Conservation (phyloP, 2,888 invertebrate species). For the Rotaria sp. region DNA sequence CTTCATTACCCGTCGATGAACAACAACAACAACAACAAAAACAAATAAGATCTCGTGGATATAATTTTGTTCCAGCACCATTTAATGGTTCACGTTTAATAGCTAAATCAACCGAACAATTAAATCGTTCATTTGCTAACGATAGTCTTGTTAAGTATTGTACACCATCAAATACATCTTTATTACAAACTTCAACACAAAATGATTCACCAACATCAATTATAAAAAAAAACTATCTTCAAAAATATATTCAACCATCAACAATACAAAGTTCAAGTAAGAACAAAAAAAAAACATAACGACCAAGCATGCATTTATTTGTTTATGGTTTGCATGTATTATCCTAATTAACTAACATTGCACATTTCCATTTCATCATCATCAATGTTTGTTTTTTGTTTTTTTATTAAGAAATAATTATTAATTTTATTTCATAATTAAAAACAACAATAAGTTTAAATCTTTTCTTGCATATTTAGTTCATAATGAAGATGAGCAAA, state of each 20-base stretch:
- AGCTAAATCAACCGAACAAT: slow-evolving; percentile 23
- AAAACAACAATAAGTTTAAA: no score
- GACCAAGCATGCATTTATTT: neutral
- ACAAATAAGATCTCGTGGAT: neutral
- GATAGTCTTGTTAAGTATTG: slow-evolving; percentile 25
- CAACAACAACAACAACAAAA: neutral
- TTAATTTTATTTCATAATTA: no score
- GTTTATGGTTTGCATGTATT: neutral
- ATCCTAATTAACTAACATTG: neutral
- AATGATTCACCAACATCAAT: slow-evolving; percentile 10
- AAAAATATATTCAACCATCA: neutral
- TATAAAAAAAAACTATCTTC: neutral
- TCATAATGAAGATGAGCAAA: neutral
- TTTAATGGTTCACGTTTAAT: slow-evolving; percentile 19
- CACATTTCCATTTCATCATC: neutral
- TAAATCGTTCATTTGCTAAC: slow-evolving; percentile 25
- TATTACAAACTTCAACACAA: neutral
- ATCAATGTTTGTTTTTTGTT: no score
- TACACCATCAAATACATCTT: neutral
- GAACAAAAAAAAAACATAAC: neutral
- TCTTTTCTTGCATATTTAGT: neutral
- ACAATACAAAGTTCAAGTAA: neutral
- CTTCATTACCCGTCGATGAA: neutral
- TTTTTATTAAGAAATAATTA: neutral
- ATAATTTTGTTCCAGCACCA: slow-evolving; percentile 23